Base-by-base conservation (phyloP, 2,113 vertebrate genomes). In the Pterophyllum scalare region DNA sequence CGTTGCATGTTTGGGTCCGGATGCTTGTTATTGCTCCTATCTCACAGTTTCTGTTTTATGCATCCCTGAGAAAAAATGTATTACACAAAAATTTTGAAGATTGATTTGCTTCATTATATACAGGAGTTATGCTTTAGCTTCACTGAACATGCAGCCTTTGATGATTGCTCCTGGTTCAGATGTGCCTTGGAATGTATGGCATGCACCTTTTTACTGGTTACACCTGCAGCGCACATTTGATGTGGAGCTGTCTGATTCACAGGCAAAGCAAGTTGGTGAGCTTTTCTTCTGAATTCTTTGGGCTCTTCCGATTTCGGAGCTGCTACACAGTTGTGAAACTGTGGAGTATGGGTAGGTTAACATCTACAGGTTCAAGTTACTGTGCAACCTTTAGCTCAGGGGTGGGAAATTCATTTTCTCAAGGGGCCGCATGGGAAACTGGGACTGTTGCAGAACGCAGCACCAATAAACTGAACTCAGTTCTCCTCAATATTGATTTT, bases 11-110 rank as follows among this genome's bases (percentile, higher is more conserved):
- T 70, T 70, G 65, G 0, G 65, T 15, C 65, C 24, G 52, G 65
- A 1, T 72, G 17, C 43, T 0, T 0, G 26, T n/a, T 52, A 31
- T 52, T 52, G 22, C 26, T 31, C 43, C 24, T 20, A 0, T 52
- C 19, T 72, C 46, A 14, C 46, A n/a, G 46, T 54, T 72, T 70
- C 17, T 72, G 43, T 72, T 72, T 72, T 72, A 17, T 3, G 49
- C 2, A 19, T 52, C 17, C 6, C 49, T 52, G 49, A 52, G 15
- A 52, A 52, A 52, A 52, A 19, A 52, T 7, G 49, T 52, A 17
- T 7, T 52, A 19, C 2, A 52, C 15, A 52, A 72, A 72, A 5
- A 52, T 31, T 20, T 52, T 0, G 0, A 14, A 26, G 17, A 72
- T 72, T 31, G 43, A 52, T 52, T 52, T 72, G 46, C 26, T 1